Conservation (phyloP, 2,888 invertebrate genomes). For the Chaetogeoica ovagalla region DNA sequence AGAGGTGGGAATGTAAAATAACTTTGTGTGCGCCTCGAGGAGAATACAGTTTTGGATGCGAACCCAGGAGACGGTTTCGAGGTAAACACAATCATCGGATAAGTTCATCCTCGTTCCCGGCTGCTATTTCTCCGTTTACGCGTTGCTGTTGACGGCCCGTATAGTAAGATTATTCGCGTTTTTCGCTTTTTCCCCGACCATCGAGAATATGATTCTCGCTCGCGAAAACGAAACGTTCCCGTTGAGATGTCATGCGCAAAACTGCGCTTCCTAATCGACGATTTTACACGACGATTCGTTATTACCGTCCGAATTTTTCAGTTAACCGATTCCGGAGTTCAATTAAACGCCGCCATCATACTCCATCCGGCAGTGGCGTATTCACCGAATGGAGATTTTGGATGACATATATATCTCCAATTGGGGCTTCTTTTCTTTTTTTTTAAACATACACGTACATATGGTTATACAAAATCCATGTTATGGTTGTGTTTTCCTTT, state of each 20-base stretch:
- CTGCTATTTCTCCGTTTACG: not conserved
- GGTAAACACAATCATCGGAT: not conserved
- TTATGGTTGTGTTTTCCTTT: too few species aligned
- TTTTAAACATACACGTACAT: too few species aligned
- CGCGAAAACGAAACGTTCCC: conserved; percentile 13
- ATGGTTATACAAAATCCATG: too few species aligned
- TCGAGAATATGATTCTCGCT: conserved; percentile 9
- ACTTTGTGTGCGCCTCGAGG: not conserved
- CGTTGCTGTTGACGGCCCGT: too few species aligned
- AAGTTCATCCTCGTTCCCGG: not conserved
- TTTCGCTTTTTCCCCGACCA: not conserved
- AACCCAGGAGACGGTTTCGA: conserved; percentile 13
- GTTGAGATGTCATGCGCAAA: not conserved
- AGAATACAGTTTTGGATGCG: conserved; percentile 6
- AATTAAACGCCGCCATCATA: conserved; percentile 26
- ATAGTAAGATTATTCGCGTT: not conserved
- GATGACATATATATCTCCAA: not conserved
- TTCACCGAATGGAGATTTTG: not conserved
- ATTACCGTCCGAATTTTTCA: not conserved
- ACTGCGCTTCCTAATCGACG: not conserved
- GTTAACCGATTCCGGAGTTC: not conserved
- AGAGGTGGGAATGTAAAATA: too few species aligned
- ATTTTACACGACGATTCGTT: not conserved
- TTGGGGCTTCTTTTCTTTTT: too few species aligned
- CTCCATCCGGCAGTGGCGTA: too few species aligned